These are phyloP conservation scores for Sisor rabdophorus DNA, from an alignment of 2,113 vertebrate genomes.

Conservation along the genomic window DNA sequence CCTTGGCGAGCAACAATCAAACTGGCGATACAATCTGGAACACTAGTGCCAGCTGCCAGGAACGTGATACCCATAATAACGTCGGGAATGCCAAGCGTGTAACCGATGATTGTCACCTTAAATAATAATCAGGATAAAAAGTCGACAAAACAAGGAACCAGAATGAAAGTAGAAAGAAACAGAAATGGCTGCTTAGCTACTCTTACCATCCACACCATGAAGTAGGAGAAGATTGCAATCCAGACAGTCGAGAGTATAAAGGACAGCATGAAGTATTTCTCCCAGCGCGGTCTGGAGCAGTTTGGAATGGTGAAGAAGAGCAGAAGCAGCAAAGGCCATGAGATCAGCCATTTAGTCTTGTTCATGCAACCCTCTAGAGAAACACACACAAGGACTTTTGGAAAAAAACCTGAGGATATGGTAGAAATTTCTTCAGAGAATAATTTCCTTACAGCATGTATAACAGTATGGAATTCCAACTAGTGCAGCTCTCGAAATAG, in stretches of 20 bases:
- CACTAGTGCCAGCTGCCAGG: conserved; percentile 94
- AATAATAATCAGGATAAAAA: conserved; percentile 1
- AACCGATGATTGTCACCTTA: conserved; percentile 93
- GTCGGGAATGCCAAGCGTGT: conserved; percentile 94
- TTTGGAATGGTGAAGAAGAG: conserved; percentile 87
- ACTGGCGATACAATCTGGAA: conserved; percentile 98
- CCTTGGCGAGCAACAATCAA: conserved; percentile 97
- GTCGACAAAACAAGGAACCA: not conserved
- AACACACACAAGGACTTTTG: conserved; percentile 7
- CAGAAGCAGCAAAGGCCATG: conserved; percentile 87
- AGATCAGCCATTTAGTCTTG: conserved; percentile 86
- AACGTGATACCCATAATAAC: conserved; percentile 99
- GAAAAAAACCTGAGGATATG: no score
- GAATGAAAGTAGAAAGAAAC: not conserved
- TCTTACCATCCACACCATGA: conserved; percentile 99
- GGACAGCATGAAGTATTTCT: conserved; percentile 89
- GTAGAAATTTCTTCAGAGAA: not conserved
- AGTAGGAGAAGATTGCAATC: conserved; percentile 95
- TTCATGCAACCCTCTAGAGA: conserved; percentile 75
- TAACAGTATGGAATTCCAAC: not conserved
- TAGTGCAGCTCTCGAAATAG: not conserved
- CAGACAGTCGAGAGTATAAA: conserved; percentile 90
- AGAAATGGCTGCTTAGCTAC: not conserved
- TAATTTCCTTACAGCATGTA: not conserved
- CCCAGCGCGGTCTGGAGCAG: conserved; percentile 91